phyloP scores from a whole-genome alignment of 2,888 invertebrate species.

The Pterobdella sp. region DNA sequence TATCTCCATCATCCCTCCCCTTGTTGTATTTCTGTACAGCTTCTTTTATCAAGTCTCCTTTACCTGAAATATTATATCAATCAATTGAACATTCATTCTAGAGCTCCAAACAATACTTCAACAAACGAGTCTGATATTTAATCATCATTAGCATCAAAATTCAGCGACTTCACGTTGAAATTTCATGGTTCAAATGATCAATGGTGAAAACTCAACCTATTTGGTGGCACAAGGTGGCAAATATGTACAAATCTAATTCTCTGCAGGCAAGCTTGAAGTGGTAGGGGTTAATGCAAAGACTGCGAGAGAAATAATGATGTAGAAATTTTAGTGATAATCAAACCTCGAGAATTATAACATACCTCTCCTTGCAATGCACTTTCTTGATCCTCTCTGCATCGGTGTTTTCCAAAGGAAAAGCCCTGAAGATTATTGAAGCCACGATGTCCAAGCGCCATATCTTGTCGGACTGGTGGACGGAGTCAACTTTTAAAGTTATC shows the following conservation, averaged over 20 bases:
- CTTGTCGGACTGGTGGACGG: constrained; percentile 16
- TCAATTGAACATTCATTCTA: background rate
- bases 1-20: background rate
- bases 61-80: background rate
- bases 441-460: constrained; percentile 27
- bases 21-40: constrained; percentile 1
- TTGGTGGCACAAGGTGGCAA: background rate
- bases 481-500: background rate
- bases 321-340: background rate
- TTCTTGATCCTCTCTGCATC: constrained; percentile 21
- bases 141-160: background rate
- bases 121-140: background rate
- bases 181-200: too few relatives aligned
- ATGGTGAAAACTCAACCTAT: background rate
- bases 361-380: background rate
- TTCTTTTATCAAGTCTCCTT: background rate
- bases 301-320: background rate
- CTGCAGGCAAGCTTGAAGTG: constrained; percentile 18
- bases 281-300: constrained; percentile 24
- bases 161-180: background rate
- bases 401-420: constrained; percentile 24
- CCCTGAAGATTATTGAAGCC: constrained; percentile 18
- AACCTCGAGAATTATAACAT: background rate
- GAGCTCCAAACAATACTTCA: background rate
- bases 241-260: constrained; percentile 23